A percentile compares a stretch with the other conserved stretches of the same genome.
Conservation (phyloP, 2,888 invertebrate genomes). For the Thymelicus lineola region DNA sequence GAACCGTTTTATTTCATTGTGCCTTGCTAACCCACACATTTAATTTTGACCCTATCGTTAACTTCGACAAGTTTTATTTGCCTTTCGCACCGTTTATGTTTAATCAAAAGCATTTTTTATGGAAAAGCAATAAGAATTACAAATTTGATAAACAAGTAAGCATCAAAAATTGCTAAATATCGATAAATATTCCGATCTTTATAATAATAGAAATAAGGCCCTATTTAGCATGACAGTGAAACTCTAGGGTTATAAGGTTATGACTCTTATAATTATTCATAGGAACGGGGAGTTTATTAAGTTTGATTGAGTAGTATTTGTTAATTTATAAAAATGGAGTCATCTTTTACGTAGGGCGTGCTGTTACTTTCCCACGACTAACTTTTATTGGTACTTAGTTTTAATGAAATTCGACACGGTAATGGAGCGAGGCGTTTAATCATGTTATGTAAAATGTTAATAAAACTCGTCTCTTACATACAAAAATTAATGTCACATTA, state of each 20-base stretch:
- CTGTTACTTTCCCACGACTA: conserved; percentile 56
- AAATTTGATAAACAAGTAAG: background rate
- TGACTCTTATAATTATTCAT: conserved; percentile 28
- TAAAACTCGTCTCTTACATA: conserved; percentile 2
- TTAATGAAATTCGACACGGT: conserved; percentile 31
- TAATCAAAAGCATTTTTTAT: background rate
- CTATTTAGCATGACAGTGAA: conserved; percentile 27
- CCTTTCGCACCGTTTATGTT: background rate
- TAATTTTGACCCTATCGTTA: conserved; percentile 58
- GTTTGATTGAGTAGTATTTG: conserved; percentile 66
- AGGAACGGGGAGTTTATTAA: conserved; percentile 45
- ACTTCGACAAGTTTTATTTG: conserved; percentile 20
- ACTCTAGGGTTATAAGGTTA: background rate
- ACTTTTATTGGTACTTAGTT: conserved; percentile 33
- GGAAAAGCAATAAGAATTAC: conserved; percentile 5
- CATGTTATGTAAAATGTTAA: conserved; percentile 15
- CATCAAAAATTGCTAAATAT: conserved; percentile 2
- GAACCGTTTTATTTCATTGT: conserved; percentile 82
- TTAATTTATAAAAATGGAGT: conserved; percentile 66
- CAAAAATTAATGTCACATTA: conserved; percentile 18
- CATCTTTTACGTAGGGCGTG: conserved; percentile 46
- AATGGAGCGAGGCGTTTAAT: conserved; percentile 9
- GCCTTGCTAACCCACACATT: conserved; percentile 64
- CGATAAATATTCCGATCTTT: background rate
- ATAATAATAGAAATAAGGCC: conserved; percentile 41